Evolutionary conservation across 1,140 invertebrate genomes (phyloP), one percentile per base, ranked within the genome.

Genomic region (Aporrectodea caliginosa): DNA sequence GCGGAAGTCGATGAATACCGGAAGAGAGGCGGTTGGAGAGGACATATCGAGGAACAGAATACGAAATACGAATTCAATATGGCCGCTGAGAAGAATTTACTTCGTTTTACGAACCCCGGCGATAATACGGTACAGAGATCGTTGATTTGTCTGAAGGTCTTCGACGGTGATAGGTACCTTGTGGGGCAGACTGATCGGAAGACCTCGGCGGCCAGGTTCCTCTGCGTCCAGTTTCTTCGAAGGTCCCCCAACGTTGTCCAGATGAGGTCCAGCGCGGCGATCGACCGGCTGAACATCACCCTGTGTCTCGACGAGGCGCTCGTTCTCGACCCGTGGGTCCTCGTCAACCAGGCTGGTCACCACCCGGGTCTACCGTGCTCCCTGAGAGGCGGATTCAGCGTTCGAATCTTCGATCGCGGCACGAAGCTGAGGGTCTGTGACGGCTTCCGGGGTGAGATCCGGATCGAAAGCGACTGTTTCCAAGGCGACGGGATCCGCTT

Each of bases 391-490:
- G 78, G 78, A 68, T 79, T 35, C 43, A 79, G 43, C 35, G 69
- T 32, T 29, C 30, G 58, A 35, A 35, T 79, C n/a, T 79, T 74
- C 58, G 78, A 79, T 71, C 30, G 30, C 29, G 22, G 14, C 70
- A 16, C 31, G 2, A 14, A 74, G 32, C 27, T 35, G 32, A 35
- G 73, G 35, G n/a, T 43, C 58, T 79, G 78, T 71, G 73, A 75
- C 43, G 72, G 14, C 0, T 74, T 35, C 72, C 34, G 43, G 35
- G 78, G 78, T n/a, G 33, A 73, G 35, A 79, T 71, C n/a, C 71
- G 78, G 73, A 34, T 79, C 34, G 78, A 79, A 71, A 75, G 71
- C 71, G 78, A 79, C 16, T 79, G 78, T 34, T 75, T 74, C 70
- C 16, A 27, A 22, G 78, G 78, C 2, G 70, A 74, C 35, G 43